phyloP scores from a whole-genome alignment of 2,113 vertebrate species.

The Xiphophorus hellerii region DNA sequence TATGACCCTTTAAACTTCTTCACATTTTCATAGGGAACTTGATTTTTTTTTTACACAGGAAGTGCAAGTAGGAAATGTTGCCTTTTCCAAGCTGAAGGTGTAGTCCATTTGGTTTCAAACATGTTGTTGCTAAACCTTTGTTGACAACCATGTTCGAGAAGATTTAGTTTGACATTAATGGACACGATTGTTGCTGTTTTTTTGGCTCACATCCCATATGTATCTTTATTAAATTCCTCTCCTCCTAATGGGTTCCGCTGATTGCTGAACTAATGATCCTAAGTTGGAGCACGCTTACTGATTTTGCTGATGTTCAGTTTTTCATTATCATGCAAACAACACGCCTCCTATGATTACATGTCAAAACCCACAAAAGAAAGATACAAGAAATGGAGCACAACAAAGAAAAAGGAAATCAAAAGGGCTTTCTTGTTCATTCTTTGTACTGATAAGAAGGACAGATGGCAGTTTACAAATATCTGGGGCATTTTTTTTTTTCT shows the following conservation, averaged over 20 bases:
- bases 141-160: background rate
- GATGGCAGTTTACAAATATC: constrained; percentile 58
- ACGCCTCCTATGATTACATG: constrained; percentile 18
- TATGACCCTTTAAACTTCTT: no score
- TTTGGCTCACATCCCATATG: background rate
- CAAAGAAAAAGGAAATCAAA: constrained; percentile 45
- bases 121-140: background rate
- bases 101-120: background rate
- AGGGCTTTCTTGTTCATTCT: constrained; percentile 31
- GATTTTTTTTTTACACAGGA: no score
- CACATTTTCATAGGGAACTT: no score
- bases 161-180: background rate
- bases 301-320: constrained; percentile 22
- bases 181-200: background rate
- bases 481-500: constrained; percentile 34
- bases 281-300: constrained; percentile 1
- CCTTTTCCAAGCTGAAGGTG: background rate
- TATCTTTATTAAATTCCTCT: background rate
- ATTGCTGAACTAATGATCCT: constrained; percentile 8
- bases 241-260: background rate
- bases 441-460: constrained; percentile 40
- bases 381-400: constrained; percentile 28
- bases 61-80: no score
- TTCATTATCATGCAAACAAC: constrained; percentile 47
- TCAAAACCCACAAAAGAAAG: constrained; percentile 43